Evolutionary conservation across 1,140 invertebrate species (phyloP).

Genomic region (Lithobius niger): DNA sequence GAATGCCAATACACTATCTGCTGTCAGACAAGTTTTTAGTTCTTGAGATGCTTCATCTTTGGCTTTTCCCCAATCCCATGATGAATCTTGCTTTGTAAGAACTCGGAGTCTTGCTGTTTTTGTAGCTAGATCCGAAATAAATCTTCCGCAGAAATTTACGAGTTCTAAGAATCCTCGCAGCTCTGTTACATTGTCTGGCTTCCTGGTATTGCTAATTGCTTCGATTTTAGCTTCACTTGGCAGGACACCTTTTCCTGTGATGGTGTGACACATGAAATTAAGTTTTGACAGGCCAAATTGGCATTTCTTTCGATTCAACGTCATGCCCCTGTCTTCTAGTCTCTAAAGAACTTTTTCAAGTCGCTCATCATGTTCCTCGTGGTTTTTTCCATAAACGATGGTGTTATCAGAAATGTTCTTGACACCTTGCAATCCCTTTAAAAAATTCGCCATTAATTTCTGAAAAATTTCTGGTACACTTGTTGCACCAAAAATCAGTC

Average conservation of each 20-base stretch:
- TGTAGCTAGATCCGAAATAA: too few relatives aligned
- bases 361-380: slow-evolving; percentile 22
- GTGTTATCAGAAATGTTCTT: too few relatives aligned
- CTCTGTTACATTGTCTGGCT: slow-evolving; percentile 16
- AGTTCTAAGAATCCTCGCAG: slow-evolving; percentile 20
- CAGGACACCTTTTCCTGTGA: slow-evolving; percentile 17
- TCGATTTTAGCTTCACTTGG: slow-evolving; percentile 20
- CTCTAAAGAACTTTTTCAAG: slow-evolving; percentile 17
- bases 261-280: slow-evolving; percentile 18
- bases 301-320: slow-evolving; percentile 19
- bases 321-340: slow-evolving; percentile 18
- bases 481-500: not conserved
- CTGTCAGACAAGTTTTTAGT: slow-evolving; percentile 14
- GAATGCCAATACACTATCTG: slow-evolving; percentile 13
- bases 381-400: too few relatives aligned
- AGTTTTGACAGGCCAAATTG: slow-evolving; percentile 17
- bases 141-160: slow-evolving; percentile 20
- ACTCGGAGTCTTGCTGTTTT: slow-evolving; percentile 17
- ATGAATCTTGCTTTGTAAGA: slow-evolving; percentile 16
- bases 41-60: slow-evolving; percentile 19
- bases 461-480: too few relatives aligned
- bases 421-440: too few relatives aligned
- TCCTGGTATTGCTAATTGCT: slow-evolving; percentile 14
- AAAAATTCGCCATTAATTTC: too few relatives aligned
- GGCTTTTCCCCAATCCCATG: slow-evolving; percentile 17